Evolutionary conservation across 2,888 invertebrate genomes (phyloP).

Genomic region (Pollenia amentaria): DNA sequence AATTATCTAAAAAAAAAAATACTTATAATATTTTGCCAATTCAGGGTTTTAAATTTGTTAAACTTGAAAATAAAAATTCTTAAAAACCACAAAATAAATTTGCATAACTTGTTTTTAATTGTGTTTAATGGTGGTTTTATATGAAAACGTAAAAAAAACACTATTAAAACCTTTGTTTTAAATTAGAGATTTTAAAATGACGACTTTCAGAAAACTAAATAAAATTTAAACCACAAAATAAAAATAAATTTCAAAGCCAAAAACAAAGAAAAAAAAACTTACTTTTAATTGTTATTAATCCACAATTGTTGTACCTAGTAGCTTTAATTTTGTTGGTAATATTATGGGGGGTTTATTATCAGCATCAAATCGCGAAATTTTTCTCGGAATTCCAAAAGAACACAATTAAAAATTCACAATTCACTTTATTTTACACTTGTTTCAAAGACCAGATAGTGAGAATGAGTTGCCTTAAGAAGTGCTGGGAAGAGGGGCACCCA

Average conservation of each 20-base stretch:
- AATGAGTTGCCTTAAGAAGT: too few species aligned
- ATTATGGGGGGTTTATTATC: slow-evolving; percentile 11
- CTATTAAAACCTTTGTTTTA: slow-evolving; percentile 19
- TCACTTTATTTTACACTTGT: slow-evolving; percentile 32
- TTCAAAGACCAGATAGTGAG: neutral
- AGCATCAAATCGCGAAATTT: neutral
- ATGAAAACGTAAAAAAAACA: slow-evolving; percentile 5
- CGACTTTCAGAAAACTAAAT: neutral
- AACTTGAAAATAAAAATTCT: slow-evolving; percentile 3
- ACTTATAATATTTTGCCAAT: slow-evolving; percentile 57
- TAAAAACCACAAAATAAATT: slow-evolving; percentile 59
- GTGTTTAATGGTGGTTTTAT: slow-evolving; percentile 17
- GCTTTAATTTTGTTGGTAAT: neutral
- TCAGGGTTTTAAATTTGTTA: slow-evolving; percentile 50
- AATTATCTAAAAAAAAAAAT: too few species aligned
- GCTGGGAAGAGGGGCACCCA: neutral
- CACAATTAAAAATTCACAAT: neutral
- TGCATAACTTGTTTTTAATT: slow-evolving; percentile 63
- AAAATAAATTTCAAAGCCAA: neutral
- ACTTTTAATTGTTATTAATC: slow-evolving; percentile 68
- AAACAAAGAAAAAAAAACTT: slow-evolving; percentile 35
- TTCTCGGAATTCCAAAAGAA: slow-evolving; percentile 43
- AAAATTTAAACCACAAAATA: neutral
- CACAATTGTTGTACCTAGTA: slow-evolving; percentile 35
- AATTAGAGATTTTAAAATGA: slow-evolving; percentile 39